Evolutionary conservation across 2,797 vertebrate species (phyloP), one percentile per base, ranked within the genome.

Genomic region (Ceryle rudis): DNA sequence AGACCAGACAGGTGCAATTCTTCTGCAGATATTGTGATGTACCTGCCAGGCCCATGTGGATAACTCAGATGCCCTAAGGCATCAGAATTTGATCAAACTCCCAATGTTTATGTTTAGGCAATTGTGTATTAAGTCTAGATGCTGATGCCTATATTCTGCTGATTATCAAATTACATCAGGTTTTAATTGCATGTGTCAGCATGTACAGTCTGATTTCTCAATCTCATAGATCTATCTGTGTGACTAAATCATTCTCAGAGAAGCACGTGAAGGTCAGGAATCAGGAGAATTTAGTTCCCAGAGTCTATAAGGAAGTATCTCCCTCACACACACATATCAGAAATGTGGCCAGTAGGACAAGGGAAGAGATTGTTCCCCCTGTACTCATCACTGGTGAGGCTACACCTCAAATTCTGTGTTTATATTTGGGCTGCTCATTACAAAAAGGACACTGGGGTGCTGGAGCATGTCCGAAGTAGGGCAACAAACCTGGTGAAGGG

Each of bases 1-100:
- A 80, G 31, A 12, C 9, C 20, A 65, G 51, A 85, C 12, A 19
- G 16, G 6, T 22, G 7, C 23, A 89, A 39, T 0, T 0, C 5
- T 77, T 23, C 49, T 4, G 17, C 14, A 91, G n/a, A 46, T 51
- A 86, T 81, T 84, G 13, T 31, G 35, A 8, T 18, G 2, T 25
- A 57, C 29, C 57, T 89, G 20, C 35, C 26, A 73, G 46, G 41
- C 4, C 10, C 16, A 31, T 29, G 8, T 15, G 52, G 15, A 5
- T 31, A 33, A 26, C 25, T 65, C 46, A 67, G 46, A 57, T 11
- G 44, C 9, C 11, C 2, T 37, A 75, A 46, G 19, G 13, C 20
- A 72, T 52, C 49, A n/a, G 42, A 85, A 82, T 26, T 44, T 2
- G 1, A 37, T 37, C 33, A 62, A 35, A 62, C 19, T 62, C 19